A percentile compares a stretch with the other conserved stretches of the same genome.
Evolutionary conservation across 35 echinoderm and acorn worm species (phyloP).

Genomic region (Strongylocentrotus purpuratus): DNA sequence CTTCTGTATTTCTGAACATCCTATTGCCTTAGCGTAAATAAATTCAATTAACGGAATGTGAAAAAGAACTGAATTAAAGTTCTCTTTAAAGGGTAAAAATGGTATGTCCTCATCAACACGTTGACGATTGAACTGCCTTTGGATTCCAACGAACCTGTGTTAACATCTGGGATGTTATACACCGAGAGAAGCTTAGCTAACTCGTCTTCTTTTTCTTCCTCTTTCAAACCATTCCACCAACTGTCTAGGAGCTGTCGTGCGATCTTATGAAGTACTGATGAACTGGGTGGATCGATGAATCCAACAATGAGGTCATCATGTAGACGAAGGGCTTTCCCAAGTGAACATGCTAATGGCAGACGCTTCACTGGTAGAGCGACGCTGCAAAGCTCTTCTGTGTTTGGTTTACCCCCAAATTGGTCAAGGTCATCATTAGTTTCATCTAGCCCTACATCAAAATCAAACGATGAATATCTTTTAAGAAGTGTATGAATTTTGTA

Average conservation of each 20-base stretch:
- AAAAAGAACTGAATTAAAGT: no score
- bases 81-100: no score
- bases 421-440: neutral
- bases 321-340: neutral
- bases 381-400: neutral
- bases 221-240: neutral
- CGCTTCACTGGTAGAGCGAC: neutral
- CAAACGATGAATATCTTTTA: neutral
- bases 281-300: neutral
- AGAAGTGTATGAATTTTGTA: no score
- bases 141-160: neutral
- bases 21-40: no score
- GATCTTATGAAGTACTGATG: neutral
- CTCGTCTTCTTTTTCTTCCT: neutral
- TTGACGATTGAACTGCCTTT: no score
- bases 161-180: neutral
- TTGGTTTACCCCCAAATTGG: neutral
- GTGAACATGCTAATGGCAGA: neutral
- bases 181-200: neutral
- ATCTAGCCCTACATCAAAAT: neutral
- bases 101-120: no score
- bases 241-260: neutral
- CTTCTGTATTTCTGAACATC: no score
- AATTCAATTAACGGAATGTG: no score
- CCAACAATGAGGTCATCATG: neutral